Percentiles rank a stretch among this genome's conserved stretches.
Conservation (phyloP, 2,888 invertebrate genomes). For the Pterobdella sp. region DNA sequence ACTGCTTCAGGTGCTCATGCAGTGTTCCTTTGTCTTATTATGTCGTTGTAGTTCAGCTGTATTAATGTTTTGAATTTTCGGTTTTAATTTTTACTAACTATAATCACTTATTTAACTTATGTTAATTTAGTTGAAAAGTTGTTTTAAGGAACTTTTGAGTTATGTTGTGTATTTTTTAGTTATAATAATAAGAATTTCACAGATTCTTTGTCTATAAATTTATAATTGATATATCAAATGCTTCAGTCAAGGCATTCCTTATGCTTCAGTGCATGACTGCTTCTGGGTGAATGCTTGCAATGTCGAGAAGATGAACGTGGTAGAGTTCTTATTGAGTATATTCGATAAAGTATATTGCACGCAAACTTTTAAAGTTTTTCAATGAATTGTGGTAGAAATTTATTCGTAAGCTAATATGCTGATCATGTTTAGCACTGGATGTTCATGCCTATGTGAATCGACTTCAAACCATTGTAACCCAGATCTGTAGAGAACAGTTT, state of each 20-base stretch:
- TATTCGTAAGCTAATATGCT: neutral
- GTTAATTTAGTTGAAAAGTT: neutral
- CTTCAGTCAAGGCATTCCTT: slow-evolving; percentile 67
- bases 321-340: slow-evolving; percentile 48
- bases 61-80: neutral
- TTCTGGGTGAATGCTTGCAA: slow-evolving; percentile 94
- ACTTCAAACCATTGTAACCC: no score
- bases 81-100: neutral
- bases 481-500: slow-evolving; percentile 95
- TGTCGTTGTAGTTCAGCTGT: neutral
- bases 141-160: neutral
- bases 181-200: neutral
- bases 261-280: slow-evolving; percentile 96
- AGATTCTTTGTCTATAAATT: neutral
- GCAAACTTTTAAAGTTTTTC: neutral
- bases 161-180: neutral
- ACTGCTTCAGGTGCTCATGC: slow-evolving; percentile 55
- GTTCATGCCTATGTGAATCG: neutral
- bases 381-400: neutral
- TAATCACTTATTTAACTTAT: neutral
- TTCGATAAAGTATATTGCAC: neutral
- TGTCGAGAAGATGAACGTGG: slow-evolving; percentile 79
- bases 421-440: neutral
- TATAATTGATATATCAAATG: neutral
- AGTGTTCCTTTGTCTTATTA: neutral